These are phyloP conservation scores for Clupea harengus DNA, from an alignment of 2,113 vertebrate species.

Conservation along the genomic window DNA sequence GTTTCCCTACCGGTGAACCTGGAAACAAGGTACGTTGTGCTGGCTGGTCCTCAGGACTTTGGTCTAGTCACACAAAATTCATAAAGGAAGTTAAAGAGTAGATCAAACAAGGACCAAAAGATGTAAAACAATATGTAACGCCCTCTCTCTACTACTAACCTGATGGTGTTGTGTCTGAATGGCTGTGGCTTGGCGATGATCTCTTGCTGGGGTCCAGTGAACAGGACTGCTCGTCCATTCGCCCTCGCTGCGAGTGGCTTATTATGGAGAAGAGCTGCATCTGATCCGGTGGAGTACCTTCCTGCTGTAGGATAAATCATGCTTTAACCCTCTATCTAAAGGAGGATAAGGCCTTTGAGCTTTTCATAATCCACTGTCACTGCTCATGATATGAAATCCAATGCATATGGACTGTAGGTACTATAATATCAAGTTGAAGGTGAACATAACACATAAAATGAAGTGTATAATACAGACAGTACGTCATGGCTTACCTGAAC, in stretches of 20 bases:
- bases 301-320: not conserved
- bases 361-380: not conserved
- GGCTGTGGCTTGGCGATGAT: constrained; percentile 41
- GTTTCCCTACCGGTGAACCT: not conserved
- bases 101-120: not conserved
- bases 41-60: not conserved
- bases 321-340: not conserved
- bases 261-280: not conserved
- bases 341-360: not conserved
- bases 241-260: constrained; percentile 41
- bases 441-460: not conserved
- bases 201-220: constrained; percentile 28
- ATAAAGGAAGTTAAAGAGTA: not conserved
- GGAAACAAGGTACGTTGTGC: not conserved
- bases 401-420: not conserved
- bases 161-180: constrained; percentile 32
- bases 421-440: not conserved
- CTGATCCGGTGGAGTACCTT: not conserved
- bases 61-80: not conserved
- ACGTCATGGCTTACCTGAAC: not conserved
- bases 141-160: not conserved
- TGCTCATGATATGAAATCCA: not conserved
- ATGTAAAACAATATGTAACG: not conserved
- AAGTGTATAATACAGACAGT: not conserved
- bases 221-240: constrained; percentile 73